Base-by-base conservation (phyloP, 2,888 invertebrate species). In the Biston stratarius region DNA sequence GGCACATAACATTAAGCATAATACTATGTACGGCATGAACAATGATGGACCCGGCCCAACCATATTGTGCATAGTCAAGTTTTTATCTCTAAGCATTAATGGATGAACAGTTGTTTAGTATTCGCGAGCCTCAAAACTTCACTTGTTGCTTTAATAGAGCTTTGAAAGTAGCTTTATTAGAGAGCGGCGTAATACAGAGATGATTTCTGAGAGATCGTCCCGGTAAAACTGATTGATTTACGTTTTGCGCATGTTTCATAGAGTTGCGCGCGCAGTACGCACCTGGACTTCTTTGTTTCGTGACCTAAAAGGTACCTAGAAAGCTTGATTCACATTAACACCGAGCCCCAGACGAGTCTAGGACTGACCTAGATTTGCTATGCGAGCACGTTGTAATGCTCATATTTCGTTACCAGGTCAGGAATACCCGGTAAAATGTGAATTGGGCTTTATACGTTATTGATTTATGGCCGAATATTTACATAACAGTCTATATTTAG, bases 11-110 rank as follows among this genome's bases (percentile, higher is more conserved):
- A 3, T 24, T 2, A 24, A 24, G 24, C 1, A 24, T 24, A 24
- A 24, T 24, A 3, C 24, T 24, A 24, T 24, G 3, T 24, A 24
- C 24, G 24, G 24, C 24, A 24, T 2, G 24, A 24, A 24, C 1
- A 1, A 1, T 3, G 3, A 24, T 24, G 24, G 24, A 3, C 24
- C 24, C 3, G 24, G 24, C 24, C 24, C 1, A 24, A 24, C 3
- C 24, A 24, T 24, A 34, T 61, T 56, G 38, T 51, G 14, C 14
- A 59, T 44, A 2, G 53, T 51, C 6, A 55, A 9, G 24, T 44
- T 8, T 12, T 60, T 38, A 5, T 58, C 40, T 12, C 24, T 47
- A 58, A 8, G 10, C 52, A 61, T 66, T 40, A 53, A 60, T 11
- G 6, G 55, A 36, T 11, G 6, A 24, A 6, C 11, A 5, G 33